A percentile compares a stretch with the other conserved stretches of the same genome.
phyloP scores from a whole-genome alignment of 2,888 invertebrate genomes.

The Nymphalis c-album region DNA sequence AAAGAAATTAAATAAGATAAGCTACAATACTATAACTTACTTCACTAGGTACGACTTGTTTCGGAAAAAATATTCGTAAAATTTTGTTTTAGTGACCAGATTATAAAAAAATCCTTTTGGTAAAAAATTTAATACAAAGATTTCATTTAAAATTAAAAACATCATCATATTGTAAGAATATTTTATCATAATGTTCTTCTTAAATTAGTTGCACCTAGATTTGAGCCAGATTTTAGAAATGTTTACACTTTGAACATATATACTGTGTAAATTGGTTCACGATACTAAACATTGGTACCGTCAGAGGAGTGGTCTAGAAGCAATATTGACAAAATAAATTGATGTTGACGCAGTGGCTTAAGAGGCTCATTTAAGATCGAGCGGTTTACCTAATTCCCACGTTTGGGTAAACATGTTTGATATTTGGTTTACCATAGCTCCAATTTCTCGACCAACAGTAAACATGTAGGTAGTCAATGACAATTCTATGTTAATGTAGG shows the following conservation, averaged over 20 bases:
- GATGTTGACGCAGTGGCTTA: constrained; percentile 39
- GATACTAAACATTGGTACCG: constrained; percentile 23
- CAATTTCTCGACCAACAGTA: constrained; percentile 34
- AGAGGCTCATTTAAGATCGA: constrained; percentile 41
- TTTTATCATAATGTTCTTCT: neutral
- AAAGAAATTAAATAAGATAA: too few species aligned
- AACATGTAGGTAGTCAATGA: constrained; percentile 33
- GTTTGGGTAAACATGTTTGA: constrained; percentile 38
- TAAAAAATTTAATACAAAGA: too few species aligned
- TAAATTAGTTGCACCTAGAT: neutral
- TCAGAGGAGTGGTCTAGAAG: constrained; percentile 27
- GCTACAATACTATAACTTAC: too few species aligned
- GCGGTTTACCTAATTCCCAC: constrained; percentile 42
- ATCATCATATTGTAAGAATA: neutral
- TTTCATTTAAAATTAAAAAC: neutral
- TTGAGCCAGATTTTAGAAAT: neutral
- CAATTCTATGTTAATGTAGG: constrained; percentile 32
- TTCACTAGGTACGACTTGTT: too few species aligned
- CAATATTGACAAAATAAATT: constrained; percentile 42
- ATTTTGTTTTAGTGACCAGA: neutral
- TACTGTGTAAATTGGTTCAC: constrained; percentile 20
- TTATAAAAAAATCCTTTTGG: neutral
- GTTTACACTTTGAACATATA: constrained; percentile 26
- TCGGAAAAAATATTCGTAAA: too few species aligned
- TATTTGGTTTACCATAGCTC: constrained; percentile 35